Percentiles rank a stretch among this genome's conserved stretches.
Conservation (phyloP, 2,113 vertebrate genomes). For the Chiloscyllium plagiosum region DNA sequence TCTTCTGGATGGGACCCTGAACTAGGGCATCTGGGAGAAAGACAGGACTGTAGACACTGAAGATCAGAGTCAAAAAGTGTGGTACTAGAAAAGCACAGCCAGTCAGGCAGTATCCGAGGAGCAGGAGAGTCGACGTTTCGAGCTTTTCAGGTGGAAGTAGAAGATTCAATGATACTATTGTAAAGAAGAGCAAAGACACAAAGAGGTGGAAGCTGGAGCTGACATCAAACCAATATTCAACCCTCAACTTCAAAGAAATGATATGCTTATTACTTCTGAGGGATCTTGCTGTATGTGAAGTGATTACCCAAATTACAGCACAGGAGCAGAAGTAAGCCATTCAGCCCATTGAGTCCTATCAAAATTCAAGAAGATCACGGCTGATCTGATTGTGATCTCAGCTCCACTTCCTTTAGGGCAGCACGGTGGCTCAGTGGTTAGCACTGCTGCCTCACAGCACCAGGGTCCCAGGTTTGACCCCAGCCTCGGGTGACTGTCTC, state of each 20-base stretch:
- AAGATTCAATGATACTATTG: neutral
- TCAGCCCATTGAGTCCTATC: neutral
- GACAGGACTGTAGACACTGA: no score
- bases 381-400: neutral
- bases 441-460: no score
- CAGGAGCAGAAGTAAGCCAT: neutral
- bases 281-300: neutral
- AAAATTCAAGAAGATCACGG: neutral
- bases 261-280: neutral
- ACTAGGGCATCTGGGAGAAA: neutral
- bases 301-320: neutral
- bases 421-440: no score
- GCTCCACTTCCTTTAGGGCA: neutral
- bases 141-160: neutral
- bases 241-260: neutral
- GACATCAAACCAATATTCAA: neutral
- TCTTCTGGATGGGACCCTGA: neutral
- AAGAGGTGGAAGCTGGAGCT: neutral
- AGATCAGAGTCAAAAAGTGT: no score
- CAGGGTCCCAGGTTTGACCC: no score
- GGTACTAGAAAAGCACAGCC: no score
- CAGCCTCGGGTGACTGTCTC: no score
- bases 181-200: neutral
- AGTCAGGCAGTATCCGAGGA: no score
- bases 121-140: no score